phyloP scores from a whole-genome alignment of 2,888 invertebrate genomes.

The Podotricha telesiphe region DNA sequence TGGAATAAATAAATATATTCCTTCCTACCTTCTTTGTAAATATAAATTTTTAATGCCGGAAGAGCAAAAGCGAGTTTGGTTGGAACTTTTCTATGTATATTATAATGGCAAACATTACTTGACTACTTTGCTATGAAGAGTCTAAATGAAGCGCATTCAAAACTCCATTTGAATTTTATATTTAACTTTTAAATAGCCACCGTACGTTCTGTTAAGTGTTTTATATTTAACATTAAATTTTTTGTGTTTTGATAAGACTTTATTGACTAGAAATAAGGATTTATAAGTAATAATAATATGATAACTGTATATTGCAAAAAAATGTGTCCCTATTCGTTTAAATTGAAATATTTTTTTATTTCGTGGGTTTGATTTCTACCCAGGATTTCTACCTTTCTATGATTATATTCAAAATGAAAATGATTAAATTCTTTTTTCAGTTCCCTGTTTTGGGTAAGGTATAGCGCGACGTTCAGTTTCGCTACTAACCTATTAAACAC shows the following conservation, averaged over 20 bases:
- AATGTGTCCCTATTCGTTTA: too few species aligned
- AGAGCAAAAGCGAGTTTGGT: conserved; percentile 24
- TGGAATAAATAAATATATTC: too few species aligned
- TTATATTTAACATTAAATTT: conserved; percentile 35
- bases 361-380: too few species aligned
- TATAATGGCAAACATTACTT: conserved; percentile 46
- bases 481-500: too few species aligned
- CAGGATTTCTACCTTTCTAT: too few species aligned
- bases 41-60: conserved; percentile 25
- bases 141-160: conserved; percentile 53
- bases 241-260: conserved; percentile 37
- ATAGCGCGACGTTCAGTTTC: too few species aligned
- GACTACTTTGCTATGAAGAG: conserved; percentile 49
- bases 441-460: too few species aligned
- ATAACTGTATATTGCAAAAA: too few species aligned
- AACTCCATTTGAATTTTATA: conserved; percentile 50
- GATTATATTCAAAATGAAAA: too few species aligned
- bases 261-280: conserved; percentile 15
- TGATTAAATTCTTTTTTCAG: too few species aligned
- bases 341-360: too few species aligned
- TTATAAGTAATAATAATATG: too few species aligned
- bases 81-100: conserved; percentile 40
- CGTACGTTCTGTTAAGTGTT: conserved; percentile 33
- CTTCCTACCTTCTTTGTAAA: neutral
- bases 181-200: conserved; percentile 46